These are phyloP conservation scores for Lithodes maja DNA, from an alignment of 2,888 invertebrate species.

Conservation along the genomic window DNA sequence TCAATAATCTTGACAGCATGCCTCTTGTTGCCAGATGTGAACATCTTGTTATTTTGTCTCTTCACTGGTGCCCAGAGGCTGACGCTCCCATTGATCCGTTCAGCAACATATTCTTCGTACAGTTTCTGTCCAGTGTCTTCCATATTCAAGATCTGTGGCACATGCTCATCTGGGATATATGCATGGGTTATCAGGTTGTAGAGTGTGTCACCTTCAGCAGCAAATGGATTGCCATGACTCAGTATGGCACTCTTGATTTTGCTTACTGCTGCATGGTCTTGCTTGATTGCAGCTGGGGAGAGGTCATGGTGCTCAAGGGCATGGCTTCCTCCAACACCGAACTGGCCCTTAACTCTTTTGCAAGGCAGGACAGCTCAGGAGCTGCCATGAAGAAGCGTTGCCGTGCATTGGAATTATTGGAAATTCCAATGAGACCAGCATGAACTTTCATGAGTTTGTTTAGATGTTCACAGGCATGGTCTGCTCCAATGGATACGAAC, in stretches of 20 bases:
- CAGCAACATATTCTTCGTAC: conserved; percentile 13
- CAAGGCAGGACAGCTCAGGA: conserved; percentile 14
- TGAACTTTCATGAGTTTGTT: conserved; percentile 25
- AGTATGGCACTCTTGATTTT: background rate
- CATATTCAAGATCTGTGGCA: conserved; percentile 1
- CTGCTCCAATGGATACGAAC: no score
- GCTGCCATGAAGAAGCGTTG: conserved; percentile 17
- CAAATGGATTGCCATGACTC: conserved; percentile 13
- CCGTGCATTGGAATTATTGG: conserved; percentile 21
- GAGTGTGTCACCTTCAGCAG: no score
- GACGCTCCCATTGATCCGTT: conserved; percentile 21
- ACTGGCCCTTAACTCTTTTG: background rate
- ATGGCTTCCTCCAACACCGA: background rate
- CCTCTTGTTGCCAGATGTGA: no score
- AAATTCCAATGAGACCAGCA: conserved; percentile 14
- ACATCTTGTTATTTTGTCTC: no score
- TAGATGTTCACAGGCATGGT: conserved; percentile 19
- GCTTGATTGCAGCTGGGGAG: background rate
- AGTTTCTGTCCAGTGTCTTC: background rate
- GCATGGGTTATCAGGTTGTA: no score
- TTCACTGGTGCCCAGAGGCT: no score
- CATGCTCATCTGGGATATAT: no score
- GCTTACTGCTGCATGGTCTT: conserved; percentile 13
- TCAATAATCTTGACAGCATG: no score
- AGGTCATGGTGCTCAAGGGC: conserved; percentile 5